Conservation (phyloP, 1,140 invertebrate genomes). For the Drosophila kurseongensis region DNA sequence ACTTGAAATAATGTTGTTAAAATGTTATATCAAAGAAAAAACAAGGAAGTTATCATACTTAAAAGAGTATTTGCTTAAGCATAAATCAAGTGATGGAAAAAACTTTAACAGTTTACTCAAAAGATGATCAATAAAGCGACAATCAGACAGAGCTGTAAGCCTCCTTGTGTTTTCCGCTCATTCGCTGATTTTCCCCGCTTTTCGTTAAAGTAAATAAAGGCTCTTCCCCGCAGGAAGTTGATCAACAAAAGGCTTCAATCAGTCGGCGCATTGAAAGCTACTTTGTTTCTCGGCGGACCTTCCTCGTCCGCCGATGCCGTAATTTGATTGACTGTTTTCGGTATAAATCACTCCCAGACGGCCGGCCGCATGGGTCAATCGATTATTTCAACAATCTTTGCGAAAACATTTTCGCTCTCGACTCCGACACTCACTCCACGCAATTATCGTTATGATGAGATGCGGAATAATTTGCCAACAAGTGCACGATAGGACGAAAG, state of each 20-base stretch:
- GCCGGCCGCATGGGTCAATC: conserved; percentile 26
- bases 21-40: too few species aligned
- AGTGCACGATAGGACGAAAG: conserved; percentile 34
- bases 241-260: conserved; percentile 49
- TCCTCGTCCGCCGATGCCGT: conserved; percentile 15
- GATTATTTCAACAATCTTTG: conserved; percentile 51
- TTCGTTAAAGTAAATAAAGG: conserved; percentile 31
- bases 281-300: conserved; percentile 8
- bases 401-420: conserved; percentile 43
- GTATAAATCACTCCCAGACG: conserved; percentile 41
- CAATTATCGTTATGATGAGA: conserved; percentile 68
- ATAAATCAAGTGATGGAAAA: not conserved
- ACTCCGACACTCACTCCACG: conserved; percentile 43
- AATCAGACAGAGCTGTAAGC: conserved; percentile 10
- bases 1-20: too few species aligned
- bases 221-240: conserved; percentile 21
- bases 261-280: conserved; percentile 29
- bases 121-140: conserved; percentile 2
- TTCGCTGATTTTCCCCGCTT: not conserved
- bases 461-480: conserved; percentile 59
- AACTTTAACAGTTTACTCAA: not conserved
- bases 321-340: conserved; percentile 51
- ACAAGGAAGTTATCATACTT: too few species aligned
- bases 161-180: conserved; percentile 6
- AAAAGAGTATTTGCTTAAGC: too few species aligned